Evolutionary conservation across 2,797 vertebrate species (phyloP), one percentile per base, ranked within the genome.

Genomic region (Scolopax rusticola): DNA sequence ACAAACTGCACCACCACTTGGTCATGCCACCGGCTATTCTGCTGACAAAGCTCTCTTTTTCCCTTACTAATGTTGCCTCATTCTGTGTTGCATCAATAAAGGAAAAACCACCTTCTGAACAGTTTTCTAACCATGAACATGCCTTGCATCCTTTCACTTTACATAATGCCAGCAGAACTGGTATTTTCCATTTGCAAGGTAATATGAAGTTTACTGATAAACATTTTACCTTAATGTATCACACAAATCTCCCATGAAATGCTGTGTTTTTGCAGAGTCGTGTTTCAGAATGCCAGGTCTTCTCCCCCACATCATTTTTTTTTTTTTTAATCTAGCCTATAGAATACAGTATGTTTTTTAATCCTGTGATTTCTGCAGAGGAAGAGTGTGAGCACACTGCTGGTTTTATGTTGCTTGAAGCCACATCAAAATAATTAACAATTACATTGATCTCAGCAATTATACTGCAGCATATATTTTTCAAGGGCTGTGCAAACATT

Each of bases 401-500:
- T 92, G 78, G 14, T 87, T 89, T 93, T 63, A 54, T 63, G 23
- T 45, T 79, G 48, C n/a, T 50, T 54, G 47, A 92, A 92, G 56
- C 32, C 84, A 90, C 50, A 91, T 80, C 40, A 84, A 71, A 91
- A 84, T 91, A 91, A 86, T 71, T 84, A 93, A 92, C n/a, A 73
- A 84, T 56, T 86, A 51, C 11, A 40, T 82, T 73, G 19, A 67
- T 54, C 15, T 84, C 28, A 51, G 63, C 67, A 91, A 79, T 90
- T 73, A 76, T 15, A 59, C n/a, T 40, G 65, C 25, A 56, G 27
- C 0, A 0, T 69, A 28, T 67, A 82, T 19, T 48, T 94, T 87
- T 28, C 50, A 84, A 89, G 84, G n/a, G 38, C 48, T 90, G 19
- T 47, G 41, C 30, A 75, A 92, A 61, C 17, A 61, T 33, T 68